Evolutionary conservation across 2,113 vertebrate genomes (phyloP), one percentile per base, ranked within the genome.

Genomic region (Plestiodon gilberti): DNA sequence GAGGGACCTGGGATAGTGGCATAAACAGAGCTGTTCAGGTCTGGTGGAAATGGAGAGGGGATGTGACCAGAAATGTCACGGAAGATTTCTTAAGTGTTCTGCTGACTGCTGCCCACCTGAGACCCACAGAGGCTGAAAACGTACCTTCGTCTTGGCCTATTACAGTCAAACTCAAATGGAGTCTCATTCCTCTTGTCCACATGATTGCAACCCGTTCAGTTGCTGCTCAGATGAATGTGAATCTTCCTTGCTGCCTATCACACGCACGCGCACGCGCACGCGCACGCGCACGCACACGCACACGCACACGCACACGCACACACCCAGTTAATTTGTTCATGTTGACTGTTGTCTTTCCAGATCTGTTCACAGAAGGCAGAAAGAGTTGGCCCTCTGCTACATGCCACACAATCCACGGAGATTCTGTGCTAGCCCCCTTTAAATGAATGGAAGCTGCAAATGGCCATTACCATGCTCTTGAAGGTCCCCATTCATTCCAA

Each of bases 1-100:
- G 28, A 14, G 30, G 43, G 40, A 14, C 22, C 62, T 70, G 75
- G 40, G n/a, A 64, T 15, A 22, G 71, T 55, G 17, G 59, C 13
- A 22, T 70, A 78, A 83, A 82, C 20, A 48, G 79, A 62, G 3
- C 48, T 83, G 17, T 61, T 5, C 52, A 15, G 38, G 30, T 71
- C 38, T 23, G 38, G 35, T 43, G n/a, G 30, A 20, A 82, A 82
- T 18, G 15, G 81, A 71, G 1, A 23, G 30, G 15, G n/a, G 43
- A 84, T 0, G 2, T 65, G 67, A 20, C 71, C 33, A 11, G 11
- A 1, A 1, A 0, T 35, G 22, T n/a, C 9, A 25, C 0, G 3
- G 9, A 2, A 20, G 57, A 69, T 87, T 30, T 71, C 78, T 18
- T 1, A 7, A 38, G 33, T 33, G 3, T 13, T 64, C 9, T 38